Conservation (phyloP, 2,113 vertebrate species). For the Riparia riparia region DNA sequence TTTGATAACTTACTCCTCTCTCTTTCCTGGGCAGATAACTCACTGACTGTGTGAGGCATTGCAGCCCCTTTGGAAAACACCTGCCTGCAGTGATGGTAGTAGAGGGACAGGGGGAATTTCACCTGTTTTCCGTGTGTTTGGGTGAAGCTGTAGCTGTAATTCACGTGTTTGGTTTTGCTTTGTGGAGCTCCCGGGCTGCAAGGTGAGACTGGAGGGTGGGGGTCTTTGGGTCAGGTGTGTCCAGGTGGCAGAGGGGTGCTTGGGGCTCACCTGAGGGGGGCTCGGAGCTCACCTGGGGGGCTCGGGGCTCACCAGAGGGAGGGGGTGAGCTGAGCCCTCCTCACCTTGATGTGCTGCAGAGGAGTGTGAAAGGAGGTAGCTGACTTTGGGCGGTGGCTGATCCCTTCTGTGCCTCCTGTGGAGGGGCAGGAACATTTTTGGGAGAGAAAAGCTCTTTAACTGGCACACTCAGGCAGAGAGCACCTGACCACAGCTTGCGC, state of each 20-base stretch:
- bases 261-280: neutral
- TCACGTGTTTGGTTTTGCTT: neutral
- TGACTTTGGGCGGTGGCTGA: neutral
- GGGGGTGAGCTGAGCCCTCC: neutral
- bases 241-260: neutral
- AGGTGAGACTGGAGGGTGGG: neutral
- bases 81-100: neutral
- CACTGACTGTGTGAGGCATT: neutral
- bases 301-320: neutral
- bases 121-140: rapidly evolving
- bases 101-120: neutral
- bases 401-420: neutral
- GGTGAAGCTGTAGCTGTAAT: neutral
- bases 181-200: neutral
- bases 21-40: neutral
- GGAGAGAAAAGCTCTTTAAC: neutral
- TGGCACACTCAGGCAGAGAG: neutral
- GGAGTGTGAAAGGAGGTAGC: neutral
- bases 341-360: neutral
- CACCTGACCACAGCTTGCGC: neutral
- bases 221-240: rapidly evolving
- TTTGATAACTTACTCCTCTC: neutral
- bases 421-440: neutral
- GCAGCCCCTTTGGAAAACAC: neutral
- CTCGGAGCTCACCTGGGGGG: neutral